Base-by-base conservation (phyloP, 2,888 invertebrate species). In the Harmothoe impar region DNA sequence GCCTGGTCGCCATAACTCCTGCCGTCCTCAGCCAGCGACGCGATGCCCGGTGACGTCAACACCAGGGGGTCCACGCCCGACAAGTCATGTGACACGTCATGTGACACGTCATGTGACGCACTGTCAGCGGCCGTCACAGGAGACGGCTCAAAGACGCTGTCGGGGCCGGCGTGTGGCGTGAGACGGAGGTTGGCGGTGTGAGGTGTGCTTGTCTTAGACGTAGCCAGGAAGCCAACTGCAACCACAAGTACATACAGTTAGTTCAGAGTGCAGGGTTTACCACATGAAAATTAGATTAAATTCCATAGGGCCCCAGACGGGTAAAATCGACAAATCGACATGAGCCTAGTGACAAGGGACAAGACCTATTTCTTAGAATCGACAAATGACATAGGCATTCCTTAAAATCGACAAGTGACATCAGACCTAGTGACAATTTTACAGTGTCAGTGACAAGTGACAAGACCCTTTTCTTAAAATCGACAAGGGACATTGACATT, bases 171-270 rank as follows among this genome's bases (percentile, higher is more conserved):
- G 35, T 51, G 43, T 29, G 20, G 7, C 10, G 54, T 12, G 54
- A 84, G 86, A 1, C n/a, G 52, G 54, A 31, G 0, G 86, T 20
- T 25, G 54, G 25, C 86, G 3, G 86, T 29, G 5, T 52, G 54
- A 15, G 86, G 86, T 7, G 86, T 86, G 54, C 54, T 54, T 12
- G 86, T 54, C 86, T 86, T 86, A 20, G 54, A 7, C 1, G 29
- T 52, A n/a, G 54, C 54, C 15, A 25, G 25, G 15, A 86, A 29
- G 56, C 86, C 86, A 15, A 52, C 54, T 86, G 54, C 0, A 84
- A 78, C 1, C 20, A 20, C 5, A 43, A 43, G 10, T 62, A 62
- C 54, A 54, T 15, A 15, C 20, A 54, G 54, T 54, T 15, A 54
- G 54, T 10, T 54, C 54, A 54, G 54, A 54, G n/a, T n/a, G n/a